Conservation (phyloP, 2,113 vertebrate genomes). For the Uropsilus gracilis region DNA sequence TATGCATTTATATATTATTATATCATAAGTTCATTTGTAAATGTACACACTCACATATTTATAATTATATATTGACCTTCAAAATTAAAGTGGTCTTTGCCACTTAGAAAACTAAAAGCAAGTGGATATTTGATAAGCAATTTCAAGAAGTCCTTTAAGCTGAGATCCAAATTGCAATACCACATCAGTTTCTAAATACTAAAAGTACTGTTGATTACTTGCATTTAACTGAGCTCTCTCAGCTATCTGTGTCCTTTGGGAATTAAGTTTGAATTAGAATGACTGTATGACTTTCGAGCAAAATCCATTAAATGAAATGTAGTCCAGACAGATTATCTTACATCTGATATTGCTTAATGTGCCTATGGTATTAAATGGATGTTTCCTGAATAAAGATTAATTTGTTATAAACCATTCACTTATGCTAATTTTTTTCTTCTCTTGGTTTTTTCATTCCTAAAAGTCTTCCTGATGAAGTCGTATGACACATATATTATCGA, state of each 20-base stretch:
- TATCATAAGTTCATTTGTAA: not conserved
- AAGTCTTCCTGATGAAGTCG: not conserved
- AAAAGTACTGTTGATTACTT: conserved; percentile 58
- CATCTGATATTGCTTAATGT: conserved; percentile 52
- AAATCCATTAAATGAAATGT: conserved; percentile 65
- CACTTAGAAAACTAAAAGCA: conserved; percentile 51
- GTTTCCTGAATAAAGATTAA: not conserved
- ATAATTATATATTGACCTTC: not conserved
- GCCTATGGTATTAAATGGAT: conserved; percentile 41
- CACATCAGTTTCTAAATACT: conserved; percentile 32
- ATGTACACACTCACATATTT: not conserved
- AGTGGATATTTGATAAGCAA: conserved; percentile 53
- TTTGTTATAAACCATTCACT: conserved; percentile 12
- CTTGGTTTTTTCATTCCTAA: not conserved
- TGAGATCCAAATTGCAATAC: conserved; percentile 55
- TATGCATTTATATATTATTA: not conserved
- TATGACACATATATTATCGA: not conserved
- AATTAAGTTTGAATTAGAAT: conserved; percentile 68
- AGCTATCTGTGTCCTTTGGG: conserved; percentile 37
- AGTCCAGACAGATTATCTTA: conserved; percentile 64
- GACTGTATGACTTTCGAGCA: conserved; percentile 45
- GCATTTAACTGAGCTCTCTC: conserved; percentile 58
- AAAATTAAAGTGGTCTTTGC: conserved; percentile 53
- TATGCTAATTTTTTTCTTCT: not conserved
- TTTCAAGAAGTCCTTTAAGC: conserved; percentile 48